A percentile compares a stretch with the other conserved stretches of the same genome.
Conservation (phyloP, 2,797 vertebrate species). For the Babyrousa celebensis region DNA sequence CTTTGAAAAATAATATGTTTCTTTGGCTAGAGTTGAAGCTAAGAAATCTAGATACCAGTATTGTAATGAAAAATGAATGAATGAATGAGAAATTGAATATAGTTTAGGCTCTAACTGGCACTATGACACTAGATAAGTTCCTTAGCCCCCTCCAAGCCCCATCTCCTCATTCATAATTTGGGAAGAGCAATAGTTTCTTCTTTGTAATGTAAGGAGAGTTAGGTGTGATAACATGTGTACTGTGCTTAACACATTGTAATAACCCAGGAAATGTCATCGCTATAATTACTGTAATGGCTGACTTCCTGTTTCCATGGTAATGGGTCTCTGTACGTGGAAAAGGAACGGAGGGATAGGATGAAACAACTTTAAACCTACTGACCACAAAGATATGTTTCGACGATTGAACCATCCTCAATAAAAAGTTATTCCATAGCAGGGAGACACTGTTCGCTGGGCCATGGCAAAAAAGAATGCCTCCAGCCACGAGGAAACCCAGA, state of each 20-base stretch:
- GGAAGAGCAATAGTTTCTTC: neutral
- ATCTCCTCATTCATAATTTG: conserved; percentile 1
- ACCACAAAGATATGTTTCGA: neutral
- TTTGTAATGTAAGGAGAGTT: conserved; percentile 13
- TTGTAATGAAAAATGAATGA: neutral
- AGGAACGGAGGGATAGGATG: neutral
- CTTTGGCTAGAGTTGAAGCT: neutral
- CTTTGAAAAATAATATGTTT: neutral
- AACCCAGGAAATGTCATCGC: neutral
- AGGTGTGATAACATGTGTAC: neutral
- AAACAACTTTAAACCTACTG: conserved; percentile 13
- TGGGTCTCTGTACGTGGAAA: neutral
- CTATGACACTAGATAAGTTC: neutral
- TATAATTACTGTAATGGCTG: neutral
- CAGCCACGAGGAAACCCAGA: neutral
- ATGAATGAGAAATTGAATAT: neutral
- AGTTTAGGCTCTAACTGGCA: neutral
- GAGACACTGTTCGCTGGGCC: neutral
- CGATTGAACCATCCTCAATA: neutral
- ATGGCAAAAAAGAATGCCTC: neutral
- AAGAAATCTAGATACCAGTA: neutral
- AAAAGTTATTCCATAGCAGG: neutral
- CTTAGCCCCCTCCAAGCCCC: neutral
- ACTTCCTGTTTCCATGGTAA: neutral
- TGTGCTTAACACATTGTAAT: neutral